These are phyloP conservation scores for Petroica traversi DNA, from an alignment of 2,113 vertebrate genomes.

Conservation along the genomic window DNA sequence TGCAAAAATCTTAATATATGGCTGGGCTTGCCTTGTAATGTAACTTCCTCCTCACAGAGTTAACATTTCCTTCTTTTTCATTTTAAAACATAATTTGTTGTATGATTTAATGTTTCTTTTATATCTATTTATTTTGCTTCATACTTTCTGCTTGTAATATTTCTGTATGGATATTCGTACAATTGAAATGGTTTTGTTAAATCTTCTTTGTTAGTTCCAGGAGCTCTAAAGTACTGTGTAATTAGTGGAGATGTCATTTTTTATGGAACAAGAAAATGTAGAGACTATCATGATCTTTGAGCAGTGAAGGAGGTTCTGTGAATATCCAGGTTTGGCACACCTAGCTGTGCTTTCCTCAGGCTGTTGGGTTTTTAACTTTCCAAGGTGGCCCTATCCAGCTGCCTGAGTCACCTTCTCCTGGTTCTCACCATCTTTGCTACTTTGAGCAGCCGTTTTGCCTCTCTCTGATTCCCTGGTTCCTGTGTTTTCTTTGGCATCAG, in stretches of 20 bases:
- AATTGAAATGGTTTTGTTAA: not conserved
- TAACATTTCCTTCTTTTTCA: not conserved
- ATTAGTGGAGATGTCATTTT: not conserved
- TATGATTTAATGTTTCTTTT: not conserved
- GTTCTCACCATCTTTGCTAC: not conserved
- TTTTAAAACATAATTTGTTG: not conserved
- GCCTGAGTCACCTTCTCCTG: not conserved
- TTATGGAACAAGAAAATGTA: not conserved
- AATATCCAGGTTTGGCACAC: not conserved
- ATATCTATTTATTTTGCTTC: not conserved
- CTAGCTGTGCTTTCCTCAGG: not conserved
- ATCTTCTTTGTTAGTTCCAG: not conserved
- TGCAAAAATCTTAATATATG: not conserved
- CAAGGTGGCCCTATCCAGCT: not conserved
- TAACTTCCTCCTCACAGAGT: not conserved
- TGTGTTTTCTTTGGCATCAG: not conserved
- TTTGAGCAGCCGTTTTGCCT: not conserved
- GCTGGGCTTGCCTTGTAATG: not conserved
- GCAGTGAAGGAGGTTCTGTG: not conserved
- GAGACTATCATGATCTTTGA: not conserved
- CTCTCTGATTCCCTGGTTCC: not conserved
- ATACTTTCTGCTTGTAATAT: not conserved
- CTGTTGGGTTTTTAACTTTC: not conserved
- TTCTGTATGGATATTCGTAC: not conserved
- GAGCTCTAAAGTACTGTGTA: not conserved